Conservation (phyloP, 2,888 invertebrate genomes). For the Bruchidius siliquastri region DNA sequence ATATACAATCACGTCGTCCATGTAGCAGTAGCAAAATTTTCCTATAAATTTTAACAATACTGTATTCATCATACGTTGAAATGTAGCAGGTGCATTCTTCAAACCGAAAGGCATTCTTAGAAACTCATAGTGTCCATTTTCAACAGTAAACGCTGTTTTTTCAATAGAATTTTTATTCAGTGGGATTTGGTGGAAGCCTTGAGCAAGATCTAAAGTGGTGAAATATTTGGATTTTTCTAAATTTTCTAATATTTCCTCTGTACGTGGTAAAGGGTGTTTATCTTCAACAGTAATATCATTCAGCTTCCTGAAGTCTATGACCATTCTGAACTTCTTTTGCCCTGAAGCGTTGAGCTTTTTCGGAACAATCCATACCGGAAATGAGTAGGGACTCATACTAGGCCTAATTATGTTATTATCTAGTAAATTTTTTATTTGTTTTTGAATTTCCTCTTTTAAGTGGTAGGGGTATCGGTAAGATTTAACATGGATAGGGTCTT, state of each 20-base stretch:
- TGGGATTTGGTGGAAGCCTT: constrained; percentile 37
- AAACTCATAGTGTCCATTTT: constrained; percentile 6
- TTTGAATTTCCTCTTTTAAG: constrained; percentile 1
- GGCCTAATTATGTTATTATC: background rate
- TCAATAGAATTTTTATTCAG: constrained; percentile 14
- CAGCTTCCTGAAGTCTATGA: constrained; percentile 39
- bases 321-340: constrained; percentile 33
- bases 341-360: constrained; percentile 32
- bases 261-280: constrained; percentile 32
- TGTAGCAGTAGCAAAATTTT: constrained; percentile 22
- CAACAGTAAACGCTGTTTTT: constrained; percentile 15
- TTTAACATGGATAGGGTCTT: constrained; percentile 1
- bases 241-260: constrained; percentile 5
- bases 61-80: constrained; percentile 14
- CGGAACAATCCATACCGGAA: constrained; percentile 16
- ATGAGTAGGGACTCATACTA: background rate
- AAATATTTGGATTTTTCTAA: constrained; percentile 22
- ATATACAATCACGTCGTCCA: constrained; percentile 31
- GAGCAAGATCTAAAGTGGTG: constrained; percentile 36
- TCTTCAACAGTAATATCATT: constrained; percentile 38
- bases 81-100: constrained; percentile 24
- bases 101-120: constrained; percentile 14
- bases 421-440: background rate
- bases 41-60: constrained; percentile 6
- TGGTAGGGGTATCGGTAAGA: constrained; percentile 1